phyloP scores from a whole-genome alignment of 2,797 vertebrate genomes.

The Mus minutoides region DNA sequence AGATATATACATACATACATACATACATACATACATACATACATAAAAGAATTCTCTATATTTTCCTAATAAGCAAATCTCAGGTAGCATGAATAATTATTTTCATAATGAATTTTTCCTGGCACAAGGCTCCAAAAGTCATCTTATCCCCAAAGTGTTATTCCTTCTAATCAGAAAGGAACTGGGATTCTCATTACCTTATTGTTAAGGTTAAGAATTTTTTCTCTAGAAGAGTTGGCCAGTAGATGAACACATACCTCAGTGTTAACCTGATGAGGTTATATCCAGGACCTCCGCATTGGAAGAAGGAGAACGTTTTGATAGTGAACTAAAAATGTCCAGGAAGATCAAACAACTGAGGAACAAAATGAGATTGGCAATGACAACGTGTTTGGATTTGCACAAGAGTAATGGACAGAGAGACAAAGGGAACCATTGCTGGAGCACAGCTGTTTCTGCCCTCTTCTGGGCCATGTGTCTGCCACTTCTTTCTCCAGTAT shows the following conservation, averaged over 20 bases:
- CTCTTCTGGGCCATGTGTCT: neutral
- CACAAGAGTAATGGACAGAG: neutral
- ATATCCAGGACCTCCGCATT: neutral
- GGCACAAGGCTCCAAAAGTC: neutral
- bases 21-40: too few relatives aligned
- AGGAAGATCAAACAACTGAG: neutral
- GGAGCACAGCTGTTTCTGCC: neutral
- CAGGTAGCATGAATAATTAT: neutral
- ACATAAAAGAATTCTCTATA: too few relatives aligned
- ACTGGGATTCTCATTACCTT: constrained; percentile 25
- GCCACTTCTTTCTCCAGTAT: neutral
- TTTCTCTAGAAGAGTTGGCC: neutral
- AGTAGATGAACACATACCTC: neutral
- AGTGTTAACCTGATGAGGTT: neutral
- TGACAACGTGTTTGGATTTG: neutral
- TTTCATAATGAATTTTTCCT: constrained; percentile 37
- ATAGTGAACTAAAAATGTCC: neutral
- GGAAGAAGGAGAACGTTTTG: neutral
- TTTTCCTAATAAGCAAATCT: neutral
- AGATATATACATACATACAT: too few relatives aligned
- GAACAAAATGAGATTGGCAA: neutral
- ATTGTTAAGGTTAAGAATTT: constrained; percentile 1
- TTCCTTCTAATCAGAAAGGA: neutral
- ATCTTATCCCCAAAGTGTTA: constrained; percentile 11
- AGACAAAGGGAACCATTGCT: neutral